Evolutionary conservation across 2,113 vertebrate genomes (phyloP), one percentile per base, ranked within the genome.

Genomic region (Cervus canadensis): DNA sequence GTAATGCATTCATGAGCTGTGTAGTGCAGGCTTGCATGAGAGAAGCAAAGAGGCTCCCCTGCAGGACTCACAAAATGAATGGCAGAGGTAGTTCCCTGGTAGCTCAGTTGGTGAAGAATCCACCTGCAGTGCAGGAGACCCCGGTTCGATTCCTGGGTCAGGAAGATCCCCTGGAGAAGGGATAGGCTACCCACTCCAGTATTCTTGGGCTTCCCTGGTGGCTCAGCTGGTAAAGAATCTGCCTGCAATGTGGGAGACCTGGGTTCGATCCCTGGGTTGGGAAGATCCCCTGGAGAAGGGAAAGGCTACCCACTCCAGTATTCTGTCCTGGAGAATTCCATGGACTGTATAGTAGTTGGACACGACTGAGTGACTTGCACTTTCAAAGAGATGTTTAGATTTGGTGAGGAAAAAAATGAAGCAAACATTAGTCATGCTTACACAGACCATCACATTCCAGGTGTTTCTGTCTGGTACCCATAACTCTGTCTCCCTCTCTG

Each of bases 41-140:
- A 48, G n/a, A 23, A 52, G 74, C 43, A 21, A 59, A 57, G 52
- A 7, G 54, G 25, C 33, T 50, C 19, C 56, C 74, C 43, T 26
- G 19, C 10, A 45, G 62, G 43, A 28, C 15, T 43, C 87, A 36
- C 2, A 33, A 7, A 11, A 12, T 25, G 57, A 26, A 21, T 30
- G 64, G 21, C 82, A 62, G 10, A 89, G 62, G 17, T 30, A 17
- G n/a, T 19, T 71, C n/a, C 5, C n/a, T 21, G 17, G 36, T 33
- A 21, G n/a, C 9, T 36, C 64, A 21, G 64, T 1, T 71, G 64
- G 64, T 1, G 9, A 71, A 71, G 67, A 71, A 21, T 23, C 67
- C 1, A 0, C 67, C 67, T 36, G n/a, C 19, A 36, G 0, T 36
- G n/a, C n/a, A 36, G 67, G 67, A 71, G 67, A 71, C 9, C 9